phyloP scores from a whole-genome alignment of 2,113 vertebrate genomes.

The Chamaea fasciata region DNA sequence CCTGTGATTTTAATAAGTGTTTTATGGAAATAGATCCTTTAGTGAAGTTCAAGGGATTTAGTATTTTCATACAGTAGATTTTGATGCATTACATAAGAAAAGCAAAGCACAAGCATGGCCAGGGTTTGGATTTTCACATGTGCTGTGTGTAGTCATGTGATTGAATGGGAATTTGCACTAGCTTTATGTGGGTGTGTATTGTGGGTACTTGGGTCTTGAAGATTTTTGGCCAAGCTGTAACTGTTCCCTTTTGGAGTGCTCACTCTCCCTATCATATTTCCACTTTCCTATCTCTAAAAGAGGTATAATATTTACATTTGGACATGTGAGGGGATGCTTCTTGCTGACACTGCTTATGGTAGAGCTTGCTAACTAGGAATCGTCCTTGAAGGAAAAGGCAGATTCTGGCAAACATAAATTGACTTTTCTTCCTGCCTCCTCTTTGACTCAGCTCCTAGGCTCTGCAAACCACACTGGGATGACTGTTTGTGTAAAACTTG shows the following conservation, averaged over 20 bases:
- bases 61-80: background rate
- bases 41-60: background rate
- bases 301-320: background rate
- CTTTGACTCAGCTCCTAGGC: background rate
- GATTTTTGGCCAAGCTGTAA: background rate
- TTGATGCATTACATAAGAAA: background rate
- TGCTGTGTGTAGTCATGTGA: background rate
- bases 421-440: background rate
- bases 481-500: background rate
- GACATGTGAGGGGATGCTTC: background rate
- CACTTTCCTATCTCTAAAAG: background rate
- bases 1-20: constrained; percentile 65
- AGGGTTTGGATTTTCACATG: background rate
- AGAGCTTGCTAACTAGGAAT: background rate
- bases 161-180: background rate
- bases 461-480: background rate
- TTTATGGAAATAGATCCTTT: constrained; percentile 59
- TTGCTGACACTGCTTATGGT: background rate
- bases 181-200: background rate
- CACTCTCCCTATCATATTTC: background rate
- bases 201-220: background rate
- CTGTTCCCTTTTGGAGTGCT: background rate
- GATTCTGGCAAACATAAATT: background rate
- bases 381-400: background rate
- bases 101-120: background rate